Evolutionary conservation across 2,888 invertebrate species (phyloP).

Genomic region (Lepidonotus clava): DNA sequence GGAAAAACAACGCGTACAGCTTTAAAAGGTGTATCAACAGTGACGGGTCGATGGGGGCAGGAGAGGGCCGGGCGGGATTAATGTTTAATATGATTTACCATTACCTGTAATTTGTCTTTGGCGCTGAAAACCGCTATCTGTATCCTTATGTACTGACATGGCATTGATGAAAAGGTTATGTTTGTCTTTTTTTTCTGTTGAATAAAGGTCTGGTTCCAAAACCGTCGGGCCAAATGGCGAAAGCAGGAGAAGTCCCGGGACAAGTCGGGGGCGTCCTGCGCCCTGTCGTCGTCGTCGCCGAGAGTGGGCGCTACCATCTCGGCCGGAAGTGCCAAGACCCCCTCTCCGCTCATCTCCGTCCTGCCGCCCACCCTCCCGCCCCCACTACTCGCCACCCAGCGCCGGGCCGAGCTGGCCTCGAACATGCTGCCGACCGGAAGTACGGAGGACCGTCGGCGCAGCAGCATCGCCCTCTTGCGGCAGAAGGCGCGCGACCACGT

Average conservation of each 20-base stretch:
- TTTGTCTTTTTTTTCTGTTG: conserved; percentile 21
- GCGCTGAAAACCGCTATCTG: neutral
- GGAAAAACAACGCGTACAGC: neutral
- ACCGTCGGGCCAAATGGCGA: conserved; percentile 72
- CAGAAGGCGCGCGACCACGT: conserved; percentile 50
- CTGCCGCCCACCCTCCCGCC: conserved; percentile 54
- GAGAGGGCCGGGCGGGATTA: too few relatives aligned
- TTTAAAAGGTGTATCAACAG: neutral
- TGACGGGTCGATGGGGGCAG: neutral
- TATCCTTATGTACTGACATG: neutral
- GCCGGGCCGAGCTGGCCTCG: neutral
- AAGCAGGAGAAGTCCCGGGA: conserved; percentile 69
- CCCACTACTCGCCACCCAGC: conserved; percentile 9
- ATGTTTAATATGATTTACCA: too few relatives aligned
- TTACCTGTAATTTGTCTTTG: too few relatives aligned
- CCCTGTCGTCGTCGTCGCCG: conserved; percentile 34
- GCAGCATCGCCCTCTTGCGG: conserved; percentile 52
- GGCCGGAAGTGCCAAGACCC: neutral
- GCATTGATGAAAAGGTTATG: neutral
- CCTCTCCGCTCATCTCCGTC: conserved; percentile 46
- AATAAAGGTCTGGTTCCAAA: conserved; percentile 73
- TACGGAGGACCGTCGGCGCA: conserved; percentile 48
- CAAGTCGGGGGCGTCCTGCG: neutral
- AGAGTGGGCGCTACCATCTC: neutral
- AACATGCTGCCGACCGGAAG: neutral